Evolutionary conservation across 2,888 invertebrate genomes (phyloP), one percentile per base, ranked within the genome.

Genomic region (Cheiracanthium punctorium): DNA sequence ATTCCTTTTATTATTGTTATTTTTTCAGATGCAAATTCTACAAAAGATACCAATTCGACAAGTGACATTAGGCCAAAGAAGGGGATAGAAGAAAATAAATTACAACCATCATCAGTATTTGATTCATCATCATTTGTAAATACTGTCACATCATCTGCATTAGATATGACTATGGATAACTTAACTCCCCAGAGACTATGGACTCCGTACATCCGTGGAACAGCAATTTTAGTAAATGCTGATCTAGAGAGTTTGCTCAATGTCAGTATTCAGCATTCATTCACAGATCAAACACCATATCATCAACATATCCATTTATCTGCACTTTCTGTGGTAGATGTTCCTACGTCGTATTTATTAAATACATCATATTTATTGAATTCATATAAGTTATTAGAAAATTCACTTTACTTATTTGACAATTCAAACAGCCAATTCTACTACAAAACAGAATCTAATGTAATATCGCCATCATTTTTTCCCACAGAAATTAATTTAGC

Each of bases 311-410:
- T 20, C 24, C 29, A 64, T 69, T 33, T 33, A 32, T 20, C 24
- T 33, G 10, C 20, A 37, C 20, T 20, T 33, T 17, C 14, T 67
- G 12, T 67, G 67, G 30, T 67, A 48, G 17, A 70, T n/a, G 29
- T 75, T 71, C 32, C 58, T 41, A 69, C 82, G 76, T 82, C 70
- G 17, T 67, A 72, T 75, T 75, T 75, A 65, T 72, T 41, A 24
- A 20, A 71, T 41, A 41, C 71, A 41, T 71, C 24, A 17, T 32
- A 43, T 48, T 43, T 41, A 37, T 29, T 32, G 30, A 32, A 43
- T 58, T 76, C 71, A 76, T 76, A 71, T n/a, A 20, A 64, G 71
- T 79, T 58, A 79, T 79, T 70, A 43, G 58, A 79, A 79, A 29
- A 71, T 17, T 58, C 70, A 29, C 29, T n/a, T 73, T 67, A 74